Conservation (phyloP, 2,888 invertebrate genomes). For the Strigamia transsilvanica region DNA sequence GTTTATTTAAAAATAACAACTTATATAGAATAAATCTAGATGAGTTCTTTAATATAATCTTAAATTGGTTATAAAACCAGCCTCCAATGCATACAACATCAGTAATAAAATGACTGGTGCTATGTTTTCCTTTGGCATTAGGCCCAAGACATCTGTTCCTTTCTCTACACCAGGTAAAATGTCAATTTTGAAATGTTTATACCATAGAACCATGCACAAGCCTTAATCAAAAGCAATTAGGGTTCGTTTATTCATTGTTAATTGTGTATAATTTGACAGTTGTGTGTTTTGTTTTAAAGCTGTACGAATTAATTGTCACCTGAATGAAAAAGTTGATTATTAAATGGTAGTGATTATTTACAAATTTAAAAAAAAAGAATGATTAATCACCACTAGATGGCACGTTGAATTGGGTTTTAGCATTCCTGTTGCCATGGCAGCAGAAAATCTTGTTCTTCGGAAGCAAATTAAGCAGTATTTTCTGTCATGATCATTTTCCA, state of each 20-base stretch:
- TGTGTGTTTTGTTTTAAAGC: no score
- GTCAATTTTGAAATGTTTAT: not conserved
- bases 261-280: not conserved
- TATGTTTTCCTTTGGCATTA: constrained; percentile 2
- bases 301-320: not conserved
- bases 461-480: constrained; percentile 5
- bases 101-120: not conserved
- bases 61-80: constrained; percentile 1
- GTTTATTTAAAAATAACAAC: no score
- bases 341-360: no score
- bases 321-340: not conserved
- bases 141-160: not conserved
- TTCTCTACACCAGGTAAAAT: not conserved
- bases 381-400: not conserved
- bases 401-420: not conserved
- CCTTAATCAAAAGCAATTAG: not conserved
- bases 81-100: not conserved
- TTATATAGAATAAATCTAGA: no score
- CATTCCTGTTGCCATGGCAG: constrained; percentile 11
- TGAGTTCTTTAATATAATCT: not conserved
- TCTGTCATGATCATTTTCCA: not conserved
- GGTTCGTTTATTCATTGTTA: not conserved
- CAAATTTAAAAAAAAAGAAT: not conserved
- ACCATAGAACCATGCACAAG: not conserved
- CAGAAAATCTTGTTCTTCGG: constrained; percentile 10